Conservation (phyloP, 2,113 vertebrate species). For the Dicentrarchus labrax region DNA sequence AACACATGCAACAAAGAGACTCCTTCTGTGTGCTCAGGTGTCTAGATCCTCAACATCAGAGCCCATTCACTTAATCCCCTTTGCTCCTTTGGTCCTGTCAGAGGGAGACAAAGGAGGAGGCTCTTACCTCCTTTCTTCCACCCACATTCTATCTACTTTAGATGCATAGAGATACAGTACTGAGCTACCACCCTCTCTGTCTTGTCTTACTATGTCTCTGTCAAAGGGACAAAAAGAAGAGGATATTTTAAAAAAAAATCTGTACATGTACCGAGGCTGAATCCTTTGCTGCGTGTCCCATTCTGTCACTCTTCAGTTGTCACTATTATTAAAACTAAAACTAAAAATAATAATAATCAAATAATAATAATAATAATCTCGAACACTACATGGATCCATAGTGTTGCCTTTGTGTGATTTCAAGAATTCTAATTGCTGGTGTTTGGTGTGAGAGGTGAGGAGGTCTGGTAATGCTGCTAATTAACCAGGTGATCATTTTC, state of each 20-base stretch:
- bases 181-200: constrained; percentile 8
- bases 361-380: no score
- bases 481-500: constrained; percentile 61
- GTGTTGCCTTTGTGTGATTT: constrained; percentile 8
- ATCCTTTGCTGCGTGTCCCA: no score
- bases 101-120: constrained; percentile 60
- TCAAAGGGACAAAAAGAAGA: constrained; percentile 46
- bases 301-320: no score
- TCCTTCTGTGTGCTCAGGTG: constrained; percentile 65
- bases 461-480: constrained; percentile 40
- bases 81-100: constrained; percentile 60
- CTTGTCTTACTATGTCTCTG: constrained; percentile 23
- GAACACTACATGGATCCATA: background rate
- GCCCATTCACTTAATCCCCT: constrained; percentile 67
- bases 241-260: constrained; percentile 24
- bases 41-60: constrained; percentile 56
- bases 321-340: no score
- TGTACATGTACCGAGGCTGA: background rate
- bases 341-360: no score
- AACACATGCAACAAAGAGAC: constrained; percentile 37
- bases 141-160: constrained; percentile 61
- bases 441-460: constrained; percentile 47
- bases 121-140: constrained; percentile 59
- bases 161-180: constrained; percentile 48
- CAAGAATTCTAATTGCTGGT: constrained; percentile 48